These are phyloP conservation scores for Lathamus discolor DNA, from an alignment of 2,113 vertebrate species.

Conservation along the genomic window DNA sequence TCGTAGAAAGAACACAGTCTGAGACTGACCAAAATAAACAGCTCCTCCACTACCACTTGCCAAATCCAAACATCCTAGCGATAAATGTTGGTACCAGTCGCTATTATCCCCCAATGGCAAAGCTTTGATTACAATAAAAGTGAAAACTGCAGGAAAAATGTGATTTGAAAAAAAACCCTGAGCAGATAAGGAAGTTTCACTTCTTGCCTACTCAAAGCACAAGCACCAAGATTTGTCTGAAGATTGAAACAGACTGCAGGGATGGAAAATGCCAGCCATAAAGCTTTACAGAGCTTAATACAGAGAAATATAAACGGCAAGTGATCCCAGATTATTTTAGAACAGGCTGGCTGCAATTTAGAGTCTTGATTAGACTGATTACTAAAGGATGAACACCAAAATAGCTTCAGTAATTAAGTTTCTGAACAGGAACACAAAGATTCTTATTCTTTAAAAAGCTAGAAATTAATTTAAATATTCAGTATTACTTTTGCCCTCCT, in stretches of 20 bases:
- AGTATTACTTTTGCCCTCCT: background rate
- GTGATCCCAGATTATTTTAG: background rate
- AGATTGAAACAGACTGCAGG: conserved; percentile 16
- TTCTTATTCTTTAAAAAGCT: background rate
- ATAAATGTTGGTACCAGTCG: background rate
- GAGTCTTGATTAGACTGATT: background rate
- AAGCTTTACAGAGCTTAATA: background rate
- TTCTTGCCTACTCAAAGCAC: background rate
- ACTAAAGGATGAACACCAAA: background rate
- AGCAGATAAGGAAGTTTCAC: conserved; percentile 44
- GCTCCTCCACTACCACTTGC: background rate
- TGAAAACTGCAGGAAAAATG: background rate
- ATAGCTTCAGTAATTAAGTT: conserved; percentile 15
- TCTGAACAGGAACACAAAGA: background rate
- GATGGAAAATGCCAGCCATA: conserved; percentile 32
- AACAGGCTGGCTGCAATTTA: background rate
- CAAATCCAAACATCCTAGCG: background rate
- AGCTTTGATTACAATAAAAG: background rate
- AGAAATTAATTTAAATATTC: background rate
- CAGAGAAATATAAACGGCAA: conserved; percentile 2
- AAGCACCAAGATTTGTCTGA: background rate
- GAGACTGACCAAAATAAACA: background rate
- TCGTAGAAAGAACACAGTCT: accelerated
- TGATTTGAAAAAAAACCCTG: background rate
- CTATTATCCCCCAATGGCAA: background rate